Evolutionary conservation across 1,140 invertebrate species (phyloP), one percentile per base, ranked within the genome.

Genomic region (Musca vetustissima): DNA sequence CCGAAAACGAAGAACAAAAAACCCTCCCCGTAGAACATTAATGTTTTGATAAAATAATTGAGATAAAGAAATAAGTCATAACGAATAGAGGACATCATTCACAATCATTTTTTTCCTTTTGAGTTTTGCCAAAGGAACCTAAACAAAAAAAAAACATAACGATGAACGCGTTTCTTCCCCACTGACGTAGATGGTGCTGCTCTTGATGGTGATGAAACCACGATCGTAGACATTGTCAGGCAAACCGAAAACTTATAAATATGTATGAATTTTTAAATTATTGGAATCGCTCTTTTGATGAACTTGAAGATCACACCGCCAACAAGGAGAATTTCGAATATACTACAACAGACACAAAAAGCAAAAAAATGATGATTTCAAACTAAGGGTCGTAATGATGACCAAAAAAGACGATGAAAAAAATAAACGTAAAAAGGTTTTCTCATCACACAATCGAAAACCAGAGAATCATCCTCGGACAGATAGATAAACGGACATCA

Each of bases 241-340:
- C 71, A 77, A 75, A 75, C 74, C 76, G 71, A 71, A 66, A 74
- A 74, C 77, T 79, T 80, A 79, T 79, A 80, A 79, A 80, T 79
- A 80, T 79, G 78, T 79, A 80, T 80, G 78, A 79, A 75, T 79
- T 77, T 77, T 70, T 70, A 79, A 79, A 79, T 79, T 79, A 76
- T 77, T 76, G 76, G 77, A 78, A 78, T 79, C 76, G 74, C 77
- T 77, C 57, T 61, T 61, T 61, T 61, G 57, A 61, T 61, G 57
- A 61, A 61, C 57, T 17, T 32, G 57, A 61, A 32, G 57, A 61
- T 61, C 57, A 61, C 57, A 61, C 57, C 57, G 57, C 57, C 17
- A 21, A 43, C 55, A 2, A 59, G 21, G 8, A 52, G 49, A 43
- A 43, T 13, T 11, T 43, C 6, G 11, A 43, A 43, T 43, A 43